Conservation (phyloP, 35 echinoderm and acorn worm species). For the Ophiothrix spiculata region DNA sequence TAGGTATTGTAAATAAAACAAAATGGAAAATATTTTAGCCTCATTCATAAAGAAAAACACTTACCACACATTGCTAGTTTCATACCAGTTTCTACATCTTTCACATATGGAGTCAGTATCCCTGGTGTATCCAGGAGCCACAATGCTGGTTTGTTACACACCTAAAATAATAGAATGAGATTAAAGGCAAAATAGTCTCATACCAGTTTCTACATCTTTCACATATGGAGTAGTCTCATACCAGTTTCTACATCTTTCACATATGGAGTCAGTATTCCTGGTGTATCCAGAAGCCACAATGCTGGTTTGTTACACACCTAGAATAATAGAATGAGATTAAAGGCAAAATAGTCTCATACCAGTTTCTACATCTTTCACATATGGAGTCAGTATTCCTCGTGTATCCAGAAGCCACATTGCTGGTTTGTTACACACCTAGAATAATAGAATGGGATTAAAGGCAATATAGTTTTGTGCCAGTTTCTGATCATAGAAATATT, state of each 20-base stretch:
- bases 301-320: slow-evolving; percentile 66
- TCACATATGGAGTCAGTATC: slow-evolving; percentile 81
- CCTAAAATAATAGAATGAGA: too few species aligned
- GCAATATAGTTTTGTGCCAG: too few species aligned
- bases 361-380: slow-evolving; percentile 59
- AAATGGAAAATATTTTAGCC: too few species aligned
- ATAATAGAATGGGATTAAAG: too few species aligned
- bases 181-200: too few species aligned
- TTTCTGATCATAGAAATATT: too few species aligned
- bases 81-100: slow-evolving; percentile 86
- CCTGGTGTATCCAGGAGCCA: slow-evolving; percentile 94
- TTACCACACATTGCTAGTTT: slow-evolving; percentile 89
- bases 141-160: slow-evolving; percentile 52
- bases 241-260: slow-evolving; percentile 77
- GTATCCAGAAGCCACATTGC: slow-evolving; percentile 74
- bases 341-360: slow-evolving; percentile 98
- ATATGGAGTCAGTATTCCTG: slow-evolving; percentile 90
- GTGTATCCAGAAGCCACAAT: slow-evolving; percentile 88
- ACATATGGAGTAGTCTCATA: too few species aligned
- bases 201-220: too few species aligned
- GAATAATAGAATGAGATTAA: not conserved
- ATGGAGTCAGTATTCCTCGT: slow-evolving; percentile 84
- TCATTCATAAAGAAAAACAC: too few species aligned
- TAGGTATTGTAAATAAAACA: too few species aligned
- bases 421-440: slow-evolving; percentile 67